Conservation (phyloP, 1,140 invertebrate genomes). For the Diplogasteroides magnus region DNA sequence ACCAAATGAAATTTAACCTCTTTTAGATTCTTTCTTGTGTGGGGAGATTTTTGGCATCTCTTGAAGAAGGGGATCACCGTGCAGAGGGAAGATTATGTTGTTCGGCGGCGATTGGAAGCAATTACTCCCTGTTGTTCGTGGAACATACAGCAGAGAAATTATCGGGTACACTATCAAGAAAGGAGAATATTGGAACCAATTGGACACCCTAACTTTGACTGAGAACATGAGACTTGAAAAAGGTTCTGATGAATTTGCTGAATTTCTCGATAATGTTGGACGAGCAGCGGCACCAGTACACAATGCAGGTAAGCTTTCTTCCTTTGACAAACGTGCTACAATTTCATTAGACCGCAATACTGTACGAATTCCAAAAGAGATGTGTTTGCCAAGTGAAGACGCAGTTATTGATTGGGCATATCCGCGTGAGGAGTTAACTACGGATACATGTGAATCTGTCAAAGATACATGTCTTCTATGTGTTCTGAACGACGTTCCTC, state of each 20-base stretch:
- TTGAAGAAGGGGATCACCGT: slow-evolving; percentile 9
- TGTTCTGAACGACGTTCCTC: no score
- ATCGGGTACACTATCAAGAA: slow-evolving; percentile 14
- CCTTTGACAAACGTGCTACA: no score
- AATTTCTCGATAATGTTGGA: slow-evolving; percentile 8
- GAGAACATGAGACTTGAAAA: slow-evolving; percentile 13
- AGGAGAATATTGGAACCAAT: slow-evolving; percentile 4
- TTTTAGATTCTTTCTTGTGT: no score
- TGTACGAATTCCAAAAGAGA: no score
- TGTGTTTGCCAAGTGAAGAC: no score
- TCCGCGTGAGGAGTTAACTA: no score
- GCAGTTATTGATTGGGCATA: no score
- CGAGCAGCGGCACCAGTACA: background rate
- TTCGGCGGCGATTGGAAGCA: slow-evolving; percentile 26
- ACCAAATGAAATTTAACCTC: no score
- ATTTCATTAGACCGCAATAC: no score
- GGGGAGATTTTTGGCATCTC: background rate
- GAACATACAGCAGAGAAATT: background rate
- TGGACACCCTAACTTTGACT: background rate
- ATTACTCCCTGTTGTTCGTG: slow-evolving; percentile 16
- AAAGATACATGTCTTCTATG: no score
- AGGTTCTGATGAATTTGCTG: slow-evolving; percentile 8
- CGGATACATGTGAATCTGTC: no score
- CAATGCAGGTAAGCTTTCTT: no score
- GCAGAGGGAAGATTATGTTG: slow-evolving; percentile 21